Conservation (phyloP, 2,113 vertebrate species). For the Myxocyprinus asiaticus region DNA sequence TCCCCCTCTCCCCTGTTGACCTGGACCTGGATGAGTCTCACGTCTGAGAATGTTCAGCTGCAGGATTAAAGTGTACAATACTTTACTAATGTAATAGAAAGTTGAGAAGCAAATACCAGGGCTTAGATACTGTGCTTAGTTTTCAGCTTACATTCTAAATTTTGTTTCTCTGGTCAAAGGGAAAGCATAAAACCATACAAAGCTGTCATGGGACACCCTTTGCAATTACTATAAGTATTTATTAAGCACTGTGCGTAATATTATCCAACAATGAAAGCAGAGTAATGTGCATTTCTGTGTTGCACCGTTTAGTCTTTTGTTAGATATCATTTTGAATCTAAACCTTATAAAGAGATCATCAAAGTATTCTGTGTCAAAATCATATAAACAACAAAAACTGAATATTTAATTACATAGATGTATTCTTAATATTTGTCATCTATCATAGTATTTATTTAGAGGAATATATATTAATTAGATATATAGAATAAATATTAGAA, state of each 20-base stretch:
- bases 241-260: constrained; percentile 4
- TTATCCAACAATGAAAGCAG: neutral
- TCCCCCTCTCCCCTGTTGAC: constrained; percentile 78
- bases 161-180: neutral
- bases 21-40: constrained; percentile 91
- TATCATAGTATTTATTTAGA: constrained; percentile 34
- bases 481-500: constrained; percentile 13
- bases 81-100: neutral
- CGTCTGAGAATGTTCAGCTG: constrained; percentile 71
- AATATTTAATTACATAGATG: constrained; percentile 9
- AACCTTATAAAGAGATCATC: neutral
- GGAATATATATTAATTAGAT: constrained; percentile 9
- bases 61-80: neutral
- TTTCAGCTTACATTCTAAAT: neutral
- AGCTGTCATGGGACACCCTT: neutral
- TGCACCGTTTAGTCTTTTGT: neutral
- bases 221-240: neutral
- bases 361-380: constrained; percentile 17
- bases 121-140: neutral
- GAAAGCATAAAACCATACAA: too few species aligned
- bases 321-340: neutral
- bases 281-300: neutral
- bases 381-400: neutral
- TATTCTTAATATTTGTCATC: constrained; percentile 7
- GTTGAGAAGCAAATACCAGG: constrained; percentile 5